Conservation (phyloP, 2,888 invertebrate species). For the Loripinus fragilis region DNA sequence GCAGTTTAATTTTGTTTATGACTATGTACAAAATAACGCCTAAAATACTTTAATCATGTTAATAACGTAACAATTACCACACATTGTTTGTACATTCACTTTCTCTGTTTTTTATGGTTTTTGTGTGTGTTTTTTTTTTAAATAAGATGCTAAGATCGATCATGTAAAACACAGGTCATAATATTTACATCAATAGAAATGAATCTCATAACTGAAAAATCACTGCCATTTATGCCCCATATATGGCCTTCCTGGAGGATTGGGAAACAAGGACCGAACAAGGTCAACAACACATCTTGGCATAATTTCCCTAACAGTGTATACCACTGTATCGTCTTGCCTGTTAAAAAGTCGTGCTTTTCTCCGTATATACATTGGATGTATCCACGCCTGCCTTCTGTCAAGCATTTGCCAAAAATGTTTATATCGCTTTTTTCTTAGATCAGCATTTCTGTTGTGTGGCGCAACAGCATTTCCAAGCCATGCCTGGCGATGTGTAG, state of each 20-base stretch:
- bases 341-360: neutral
- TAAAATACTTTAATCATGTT: too few relatives aligned
- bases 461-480: neutral
- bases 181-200: too few relatives aligned
- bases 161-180: too few relatives aligned
- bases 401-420: neutral
- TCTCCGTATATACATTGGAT: neutral
- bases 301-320: neutral
- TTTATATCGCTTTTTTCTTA: neutral
- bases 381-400: neutral
- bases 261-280: neutral
- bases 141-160: too few relatives aligned
- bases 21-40: too few relatives aligned
- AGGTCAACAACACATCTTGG: neutral
- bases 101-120: too few relatives aligned
- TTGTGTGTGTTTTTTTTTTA: too few relatives aligned
- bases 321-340: neutral
- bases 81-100: too few relatives aligned
- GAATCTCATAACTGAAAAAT: too few relatives aligned
- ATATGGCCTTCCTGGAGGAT: neutral
- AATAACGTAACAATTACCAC: too few relatives aligned
- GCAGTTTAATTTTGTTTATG: too few relatives aligned
- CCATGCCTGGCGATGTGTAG: neutral
- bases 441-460: neutral
- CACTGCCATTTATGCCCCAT: neutral